Percentiles rank a stretch among this genome's conserved stretches.
Conservation (phyloP, 2,888 invertebrate genomes). For the Rhopalosiphum nymphaeae region DNA sequence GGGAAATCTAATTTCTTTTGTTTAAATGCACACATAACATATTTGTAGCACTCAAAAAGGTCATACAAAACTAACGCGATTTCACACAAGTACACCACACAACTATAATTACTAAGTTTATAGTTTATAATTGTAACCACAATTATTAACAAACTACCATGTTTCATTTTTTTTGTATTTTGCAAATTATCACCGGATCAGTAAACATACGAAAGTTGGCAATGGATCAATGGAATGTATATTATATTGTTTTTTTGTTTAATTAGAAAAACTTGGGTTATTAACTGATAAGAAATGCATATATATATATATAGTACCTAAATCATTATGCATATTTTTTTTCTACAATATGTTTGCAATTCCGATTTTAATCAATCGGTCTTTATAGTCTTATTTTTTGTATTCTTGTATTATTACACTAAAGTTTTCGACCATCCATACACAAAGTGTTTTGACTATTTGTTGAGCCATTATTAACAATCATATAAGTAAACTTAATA, state of each 20-base stretch:
- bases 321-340: not conserved
- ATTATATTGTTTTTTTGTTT: not conserved
- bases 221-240: not conserved
- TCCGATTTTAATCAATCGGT: not conserved
- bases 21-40: not conserved
- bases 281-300: not conserved
- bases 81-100: not conserved
- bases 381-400: not conserved
- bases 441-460: not conserved
- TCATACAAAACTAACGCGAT: not conserved
- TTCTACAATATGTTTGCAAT: not conserved
- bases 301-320: not conserved
- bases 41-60: not conserved
- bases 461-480: not conserved
- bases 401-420: not conserved
- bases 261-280: not conserved
- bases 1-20: not conserved
- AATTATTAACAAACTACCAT: not conserved
- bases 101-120: not conserved
- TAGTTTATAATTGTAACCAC: not conserved
- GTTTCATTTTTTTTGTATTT: not conserved
- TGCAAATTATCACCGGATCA: not conserved
- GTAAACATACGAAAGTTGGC: not conserved
- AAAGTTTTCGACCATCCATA: not conserved
- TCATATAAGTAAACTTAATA: not conserved